phyloP scores from a whole-genome alignment of 37 sponge, comb jelly and placozoan genomes.

The Ianthella basta region DNA sequence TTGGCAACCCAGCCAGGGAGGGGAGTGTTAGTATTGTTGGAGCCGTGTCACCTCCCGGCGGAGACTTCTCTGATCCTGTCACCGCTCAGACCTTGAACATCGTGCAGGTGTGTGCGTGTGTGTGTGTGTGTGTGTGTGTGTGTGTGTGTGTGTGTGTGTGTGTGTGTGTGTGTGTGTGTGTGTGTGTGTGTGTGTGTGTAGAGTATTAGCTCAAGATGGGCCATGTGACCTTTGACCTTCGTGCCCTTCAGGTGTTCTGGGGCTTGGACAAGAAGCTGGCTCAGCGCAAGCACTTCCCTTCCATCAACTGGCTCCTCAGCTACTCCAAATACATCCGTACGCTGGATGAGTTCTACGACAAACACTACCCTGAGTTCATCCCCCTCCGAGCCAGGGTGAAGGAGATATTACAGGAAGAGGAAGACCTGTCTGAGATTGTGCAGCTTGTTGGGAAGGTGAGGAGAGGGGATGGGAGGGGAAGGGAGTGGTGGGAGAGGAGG shows the following conservation, averaged over 20 bases:
- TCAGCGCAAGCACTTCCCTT: slow-evolving; percentile 97
- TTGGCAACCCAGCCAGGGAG: slow-evolving; percentile 90
- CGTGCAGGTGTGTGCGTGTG: slow-evolving; percentile 69
- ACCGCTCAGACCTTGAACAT: slow-evolving; percentile 98
- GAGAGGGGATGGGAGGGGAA: too few relatives aligned
- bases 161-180: slow-evolving; percentile 1
- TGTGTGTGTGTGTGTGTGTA: neutral
- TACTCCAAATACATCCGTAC: slow-evolving; percentile 95
- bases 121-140: neutral
- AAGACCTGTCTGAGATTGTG: slow-evolving; percentile 98
- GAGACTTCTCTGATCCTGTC: slow-evolving; percentile 99
- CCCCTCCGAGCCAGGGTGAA: slow-evolving; percentile 90
- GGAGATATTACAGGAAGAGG: slow-evolving; percentile 96
- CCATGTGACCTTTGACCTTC: neutral
- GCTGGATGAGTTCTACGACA: slow-evolving; percentile 97
- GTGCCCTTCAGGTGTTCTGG: slow-evolving; percentile 91
- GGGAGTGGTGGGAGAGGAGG: too few relatives aligned
- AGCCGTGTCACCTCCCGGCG: slow-evolving; percentile 98
- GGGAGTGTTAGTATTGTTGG: slow-evolving; percentile 99
- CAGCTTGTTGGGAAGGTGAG: slow-evolving; percentile 96
- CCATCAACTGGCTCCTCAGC: slow-evolving; percentile 95
- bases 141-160: neutral
- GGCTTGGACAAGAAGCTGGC: slow-evolving; percentile 99
- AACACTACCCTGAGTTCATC: slow-evolving; percentile 92
- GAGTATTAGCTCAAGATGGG: neutral